A percentile compares a stretch with the other conserved stretches of the same genome.
These are phyloP conservation scores for Nymphalis c-album DNA, from an alignment of 2,888 invertebrate genomes.

Conservation along the genomic window DNA sequence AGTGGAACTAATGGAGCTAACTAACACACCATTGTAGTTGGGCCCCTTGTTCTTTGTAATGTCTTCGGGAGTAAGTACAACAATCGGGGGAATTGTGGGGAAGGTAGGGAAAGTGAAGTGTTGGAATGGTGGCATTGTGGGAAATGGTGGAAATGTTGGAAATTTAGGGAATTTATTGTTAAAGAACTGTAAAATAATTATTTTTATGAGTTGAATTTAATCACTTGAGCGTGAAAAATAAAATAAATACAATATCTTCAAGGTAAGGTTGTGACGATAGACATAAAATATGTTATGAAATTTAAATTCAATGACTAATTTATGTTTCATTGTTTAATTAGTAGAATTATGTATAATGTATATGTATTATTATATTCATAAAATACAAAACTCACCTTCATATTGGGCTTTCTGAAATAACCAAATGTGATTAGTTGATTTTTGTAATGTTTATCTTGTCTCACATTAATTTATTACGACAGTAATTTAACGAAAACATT, in stretches of 20 bases:
- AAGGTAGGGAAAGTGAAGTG: conserved; percentile 26
- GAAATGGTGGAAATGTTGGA: conserved; percentile 26
- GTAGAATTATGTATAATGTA: too few relatives aligned
- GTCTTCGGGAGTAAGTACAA: conserved; percentile 44
- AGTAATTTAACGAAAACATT: not conserved
- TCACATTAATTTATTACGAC: too few relatives aligned
- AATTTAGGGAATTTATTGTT: conserved; percentile 18
- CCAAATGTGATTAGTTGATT: not conserved
- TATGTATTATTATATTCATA: too few relatives aligned
- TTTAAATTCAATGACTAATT: too few relatives aligned
- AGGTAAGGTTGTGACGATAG: not conserved
- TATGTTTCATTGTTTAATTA: too few relatives aligned
- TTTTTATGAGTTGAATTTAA: not conserved
- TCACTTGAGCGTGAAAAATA: too few relatives aligned
- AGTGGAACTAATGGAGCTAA: conserved; percentile 41
- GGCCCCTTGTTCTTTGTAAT: conserved; percentile 45
- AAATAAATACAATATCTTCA: too few relatives aligned
- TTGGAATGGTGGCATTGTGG: conserved; percentile 21
- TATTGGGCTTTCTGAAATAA: not conserved
- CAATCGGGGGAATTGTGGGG: conserved; percentile 24
- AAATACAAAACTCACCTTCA: conserved; percentile 6
- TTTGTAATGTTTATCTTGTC: too few relatives aligned
- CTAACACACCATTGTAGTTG: conserved; percentile 45
- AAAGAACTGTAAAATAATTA: conserved; percentile 32
- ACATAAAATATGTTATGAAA: not conserved